These are phyloP conservation scores for Oreochromis niloticus DNA, from an alignment of 2,113 vertebrate species.

Conservation along the genomic window DNA sequence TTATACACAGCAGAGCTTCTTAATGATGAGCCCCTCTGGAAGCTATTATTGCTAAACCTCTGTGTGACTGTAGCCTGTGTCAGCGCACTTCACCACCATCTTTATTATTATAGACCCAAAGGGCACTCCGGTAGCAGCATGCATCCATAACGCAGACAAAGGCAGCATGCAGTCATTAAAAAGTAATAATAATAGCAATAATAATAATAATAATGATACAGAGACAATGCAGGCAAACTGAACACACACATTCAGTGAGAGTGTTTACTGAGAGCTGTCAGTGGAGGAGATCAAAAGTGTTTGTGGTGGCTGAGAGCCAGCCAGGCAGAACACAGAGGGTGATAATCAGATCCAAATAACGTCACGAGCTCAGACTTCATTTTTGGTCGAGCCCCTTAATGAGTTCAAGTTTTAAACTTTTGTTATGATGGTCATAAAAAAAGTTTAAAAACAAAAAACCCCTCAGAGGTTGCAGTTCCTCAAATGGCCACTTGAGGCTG, in stretches of 20 bases:
- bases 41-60: neutral
- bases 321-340: neutral
- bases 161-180: neutral
- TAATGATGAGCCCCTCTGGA: conserved; percentile 6
- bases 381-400: neutral
- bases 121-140: neutral
- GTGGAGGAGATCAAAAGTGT: neutral
- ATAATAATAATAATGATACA: neutral
- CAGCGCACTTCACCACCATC: neutral
- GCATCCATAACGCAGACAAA: neutral
- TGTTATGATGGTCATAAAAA: neutral
- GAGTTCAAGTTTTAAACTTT: neutral
- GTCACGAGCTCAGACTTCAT: neutral
- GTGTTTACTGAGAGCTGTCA: neutral
- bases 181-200: neutral
- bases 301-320: neutral
- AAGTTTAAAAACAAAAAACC: fast-evolving
- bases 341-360: neutral
- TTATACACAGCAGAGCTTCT: neutral
- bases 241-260: neutral
- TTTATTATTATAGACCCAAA: conserved; percentile 6
- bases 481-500: neutral
- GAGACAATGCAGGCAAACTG: neutral
- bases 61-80: neutral
- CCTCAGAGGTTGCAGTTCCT: neutral